Base-by-base conservation (phyloP, 2,888 invertebrate species). In the Lathronympha strigana region DNA sequence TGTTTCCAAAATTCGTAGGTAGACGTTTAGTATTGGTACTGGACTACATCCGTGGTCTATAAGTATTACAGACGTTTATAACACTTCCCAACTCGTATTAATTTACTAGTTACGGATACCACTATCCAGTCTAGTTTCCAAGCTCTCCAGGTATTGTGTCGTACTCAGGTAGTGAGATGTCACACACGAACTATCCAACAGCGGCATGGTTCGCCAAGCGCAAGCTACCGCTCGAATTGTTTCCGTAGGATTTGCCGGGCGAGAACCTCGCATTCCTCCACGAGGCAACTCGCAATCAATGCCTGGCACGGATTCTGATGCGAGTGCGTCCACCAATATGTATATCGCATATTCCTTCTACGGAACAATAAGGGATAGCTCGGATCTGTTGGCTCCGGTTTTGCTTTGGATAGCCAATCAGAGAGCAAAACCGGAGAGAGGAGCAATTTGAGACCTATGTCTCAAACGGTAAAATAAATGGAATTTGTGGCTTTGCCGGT, bases 181-280 rank as follows among this genome's bases (percentile, higher is more conserved):
- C 33, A 17, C 31, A 51, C 57, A 50, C 49, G 28, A 64, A 60
- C 53, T 60, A 60, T 64, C 58, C 64, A 45, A 60, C 58, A 45
- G 64, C 21, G 21, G 47, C 36, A 53, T 38, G 60, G 57, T 54
- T 53, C 51, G 63, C 51, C 57, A 28, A 64, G 60, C 53, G 60
- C 28, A 53, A 33, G 5, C 28, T 38, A 60, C 11, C 60, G 60
- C 53, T 64, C 51, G 64, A 60, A 64, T 64, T 60, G 64, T 38
- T 64, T 51, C 51, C 58, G 36, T 19, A 31, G 50, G 50, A 51
- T 57, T 25, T 53, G 43, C 58, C 45, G 36, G 45, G 58, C 45
- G 64, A 60, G 64, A 64, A 47, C 60, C 50, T 60, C 36, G 64
- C 45, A 64, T 64, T 60, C 60, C 64, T 64, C 19, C 47, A 53